Conservation (phyloP, 2,888 invertebrate genomes). For the Drosophila monieri region DNA sequence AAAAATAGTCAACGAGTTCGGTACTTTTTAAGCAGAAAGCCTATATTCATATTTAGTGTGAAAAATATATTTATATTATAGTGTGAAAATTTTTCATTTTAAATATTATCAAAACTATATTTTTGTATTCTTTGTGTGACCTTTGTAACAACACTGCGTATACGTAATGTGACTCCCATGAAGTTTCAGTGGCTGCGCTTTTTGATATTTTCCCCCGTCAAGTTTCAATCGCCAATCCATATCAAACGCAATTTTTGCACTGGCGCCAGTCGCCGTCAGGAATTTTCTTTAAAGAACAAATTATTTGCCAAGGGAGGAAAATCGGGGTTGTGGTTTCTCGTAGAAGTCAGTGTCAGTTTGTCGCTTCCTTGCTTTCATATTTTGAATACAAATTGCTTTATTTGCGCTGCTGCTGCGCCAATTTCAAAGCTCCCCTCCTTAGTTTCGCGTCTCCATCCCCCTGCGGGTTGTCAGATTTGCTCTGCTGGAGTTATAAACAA, state of each 20-base stretch:
- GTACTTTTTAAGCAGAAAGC: not conserved
- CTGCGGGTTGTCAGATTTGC: constrained; percentile 58
- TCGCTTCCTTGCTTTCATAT: constrained; percentile 80
- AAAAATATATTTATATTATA: not conserved
- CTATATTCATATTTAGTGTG: not conserved
- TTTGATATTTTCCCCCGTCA: constrained; percentile 20
- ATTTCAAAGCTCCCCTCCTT: constrained; percentile 48
- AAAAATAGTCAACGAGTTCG: not conserved
- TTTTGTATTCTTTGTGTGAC: not conserved
- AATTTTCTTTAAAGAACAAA: constrained; percentile 42
- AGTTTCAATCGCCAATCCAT: constrained; percentile 19
- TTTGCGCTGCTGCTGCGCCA: constrained; percentile 79
- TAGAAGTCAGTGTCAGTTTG: constrained; percentile 62
- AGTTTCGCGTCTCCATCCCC: not conserved
- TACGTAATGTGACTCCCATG: constrained; percentile 44
- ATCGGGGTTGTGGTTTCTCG: constrained; percentile 16
- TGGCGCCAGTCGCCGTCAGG: constrained; percentile 63
- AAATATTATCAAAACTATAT: not conserved
- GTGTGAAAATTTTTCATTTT: not conserved
- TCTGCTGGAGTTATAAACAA: constrained; percentile 72
- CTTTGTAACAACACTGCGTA: constrained; percentile 42
- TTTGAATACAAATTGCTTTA: constrained; percentile 84
- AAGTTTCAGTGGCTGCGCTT: constrained; percentile 21
- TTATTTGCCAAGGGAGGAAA: constrained; percentile 40
- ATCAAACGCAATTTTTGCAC: constrained; percentile 36